phyloP scores from a whole-genome alignment of 2,888 invertebrate species.

The Gymnocheta viridis region DNA sequence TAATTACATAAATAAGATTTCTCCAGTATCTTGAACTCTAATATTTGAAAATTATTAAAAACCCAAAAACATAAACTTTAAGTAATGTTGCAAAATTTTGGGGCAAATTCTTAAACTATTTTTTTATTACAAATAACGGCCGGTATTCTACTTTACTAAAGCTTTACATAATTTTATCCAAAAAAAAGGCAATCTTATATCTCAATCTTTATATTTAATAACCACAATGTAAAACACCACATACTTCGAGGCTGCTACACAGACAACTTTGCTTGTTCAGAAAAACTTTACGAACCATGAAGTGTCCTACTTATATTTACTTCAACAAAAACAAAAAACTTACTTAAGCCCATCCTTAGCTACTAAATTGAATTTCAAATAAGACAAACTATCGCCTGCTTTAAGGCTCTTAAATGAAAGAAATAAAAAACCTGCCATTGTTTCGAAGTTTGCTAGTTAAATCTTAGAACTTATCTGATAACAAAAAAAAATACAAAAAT shows the following conservation, averaged over 20 bases:
- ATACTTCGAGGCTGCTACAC: background rate
- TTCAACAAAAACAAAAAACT: background rate
- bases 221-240: background rate
- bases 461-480: slow-evolving; percentile 32
- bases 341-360: background rate
- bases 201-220: background rate
- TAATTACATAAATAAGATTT: too few relatives aligned
- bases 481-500: slow-evolving; percentile 18
- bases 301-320: background rate
- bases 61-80: too few relatives aligned
- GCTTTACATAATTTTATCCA: background rate
- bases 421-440: background rate
- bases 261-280: background rate
- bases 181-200: background rate
- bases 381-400: slow-evolving; percentile 18
- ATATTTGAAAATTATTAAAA: too few relatives aligned
- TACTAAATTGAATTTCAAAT: background rate
- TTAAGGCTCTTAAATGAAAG: slow-evolving; percentile 20
- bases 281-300: background rate
- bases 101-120: too few relatives aligned
- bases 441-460: background rate
- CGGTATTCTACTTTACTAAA: background rate
- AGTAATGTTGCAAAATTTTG: too few relatives aligned
- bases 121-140: too few relatives aligned
- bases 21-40: too few relatives aligned